Base-by-base conservation (phyloP, 2,113 vertebrate genomes). In the Maccullochella peelii region DNA sequence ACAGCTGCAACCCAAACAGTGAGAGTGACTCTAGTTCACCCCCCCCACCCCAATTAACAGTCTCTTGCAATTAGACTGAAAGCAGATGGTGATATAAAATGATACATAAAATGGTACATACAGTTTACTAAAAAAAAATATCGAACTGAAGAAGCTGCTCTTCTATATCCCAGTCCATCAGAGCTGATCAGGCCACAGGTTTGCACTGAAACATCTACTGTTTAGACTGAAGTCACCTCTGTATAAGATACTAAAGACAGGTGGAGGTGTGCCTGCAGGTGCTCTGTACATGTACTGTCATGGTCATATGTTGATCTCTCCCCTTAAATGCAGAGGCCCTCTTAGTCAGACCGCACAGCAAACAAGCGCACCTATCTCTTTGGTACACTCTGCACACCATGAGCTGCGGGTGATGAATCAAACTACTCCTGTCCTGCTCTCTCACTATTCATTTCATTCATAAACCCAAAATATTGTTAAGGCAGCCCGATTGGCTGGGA, bases 361-460 rank as follows among this genome's bases (percentile, higher is more conserved):
- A 72, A 58, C 66, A 55, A 70, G 70, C 4, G 23, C 72, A 84
- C 86, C 84, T 62, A 23, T 75, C 65, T 86, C 63, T 74, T 68
- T 21, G 0, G 59, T 70, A 9, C 18, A 65, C 68, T 57, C 79
- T 9, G 21, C 62, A 54, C 80, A 55, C 79, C 67, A 40, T 1
- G 47, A 85, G 92, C 84, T 25, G 16, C 1, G 75, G 74, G n/a
- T 80, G 87, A 88, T 88, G 90, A 91, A 87, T 92, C 84, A 91
- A 94, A 89, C 84, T 70, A 82, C 83, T 91, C 81, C 84, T 61
- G 81, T 87, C 77, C 83, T 86, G 87, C 89, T 88, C 83, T 54
- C 86, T 89, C 84, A 86, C 86, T 91, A 78, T 73, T 84, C 77
- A 21, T 66, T 92, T 93, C 94, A 94, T 94, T 94, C 94, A 94